These are phyloP conservation scores for Xestia xanthographa DNA, from an alignment of 2,888 invertebrate genomes.

Conservation along the genomic window DNA sequence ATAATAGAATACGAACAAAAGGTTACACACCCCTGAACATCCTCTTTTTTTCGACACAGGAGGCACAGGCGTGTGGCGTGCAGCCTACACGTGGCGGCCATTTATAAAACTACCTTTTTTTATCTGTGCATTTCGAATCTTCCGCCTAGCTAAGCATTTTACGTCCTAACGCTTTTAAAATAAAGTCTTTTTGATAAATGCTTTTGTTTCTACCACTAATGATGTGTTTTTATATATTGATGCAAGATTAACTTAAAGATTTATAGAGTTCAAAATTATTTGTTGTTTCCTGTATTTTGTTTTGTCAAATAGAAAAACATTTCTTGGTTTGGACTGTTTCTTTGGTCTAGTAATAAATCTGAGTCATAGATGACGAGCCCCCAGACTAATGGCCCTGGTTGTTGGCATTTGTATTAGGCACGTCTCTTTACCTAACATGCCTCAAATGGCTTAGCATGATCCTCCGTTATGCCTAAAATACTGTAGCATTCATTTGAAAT, in stretches of 20 bases:
- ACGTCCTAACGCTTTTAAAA: slow-evolving; percentile 23
- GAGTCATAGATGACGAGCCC: background rate
- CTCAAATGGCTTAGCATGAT: too few species aligned
- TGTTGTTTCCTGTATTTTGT: slow-evolving; percentile 37
- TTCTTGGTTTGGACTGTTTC: background rate
- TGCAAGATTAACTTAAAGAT: slow-evolving; percentile 40
- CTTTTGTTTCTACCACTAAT: slow-evolving; percentile 19
- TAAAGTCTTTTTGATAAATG: slow-evolving; percentile 6
- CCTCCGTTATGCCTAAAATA: too few species aligned
- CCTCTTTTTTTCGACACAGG: slow-evolving; percentile 45
- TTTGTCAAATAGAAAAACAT: background rate
- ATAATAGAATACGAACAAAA: slow-evolving; percentile 28
- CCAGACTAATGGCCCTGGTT: background rate
- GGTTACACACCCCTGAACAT: slow-evolving; percentile 51
- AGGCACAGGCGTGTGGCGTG: slow-evolving; percentile 57
- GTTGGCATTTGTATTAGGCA: background rate
- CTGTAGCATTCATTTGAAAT: too few species aligned
- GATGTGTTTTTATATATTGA: slow-evolving; percentile 37
- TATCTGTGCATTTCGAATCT: slow-evolving; percentile 15
- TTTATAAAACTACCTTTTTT: slow-evolving; percentile 55
- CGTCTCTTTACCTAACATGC: too few species aligned
- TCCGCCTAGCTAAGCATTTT: slow-evolving; percentile 14
- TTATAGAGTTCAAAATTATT: slow-evolving; percentile 29
- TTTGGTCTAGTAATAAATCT: background rate
- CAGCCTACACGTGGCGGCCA: slow-evolving; percentile 65